Base-by-base conservation (phyloP, 2,888 invertebrate species). In the Euspilapteryx auroguttella region DNA sequence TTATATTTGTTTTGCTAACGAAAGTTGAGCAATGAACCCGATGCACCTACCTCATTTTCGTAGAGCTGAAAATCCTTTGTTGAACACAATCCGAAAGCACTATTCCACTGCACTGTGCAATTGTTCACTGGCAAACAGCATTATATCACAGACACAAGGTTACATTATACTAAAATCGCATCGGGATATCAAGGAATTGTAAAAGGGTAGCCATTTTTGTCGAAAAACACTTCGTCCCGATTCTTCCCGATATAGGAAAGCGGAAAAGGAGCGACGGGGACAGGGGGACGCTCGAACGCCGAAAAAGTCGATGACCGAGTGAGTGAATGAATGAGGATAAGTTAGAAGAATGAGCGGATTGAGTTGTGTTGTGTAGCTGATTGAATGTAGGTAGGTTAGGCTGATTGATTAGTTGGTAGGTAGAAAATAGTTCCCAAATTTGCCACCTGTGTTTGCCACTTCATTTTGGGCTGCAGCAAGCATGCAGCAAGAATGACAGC, bases 1-100 rank as follows among this genome's bases (percentile, higher is more conserved):
- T 69, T 68, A 69, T 68, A 69, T 69, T 69, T 66, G 65, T 73
- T 69, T 71, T 71, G 61, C 53, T 62, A 55, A 58, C 48, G 46
- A 66, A 66, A 66, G 59, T 56, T 58, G 61, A 53, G 48, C 62
- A 63, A 64, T 65, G 59, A 64, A 64, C 59, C 53, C 57, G 21
- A 6, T 26, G 34, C 39, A 66, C 75, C 39, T 64, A 73, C 73
- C 73, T 75, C 73, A 75, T 75, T 66, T 24, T 69, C 71, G 64
- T 55, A 42, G 56, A n/a, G n/a, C n/a, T n/a, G n/a, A n/a, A n/a
- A n/a, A n/a, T 66, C 65, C 66, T 68, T 66, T 68, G 66, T 69
- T 52, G 64, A 52, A 61, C 61, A 52, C 57, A 69, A 71, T 71
- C 71, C 71, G 47, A 42, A 55, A 55, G 58, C 68, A 66, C 68